Conservation (phyloP, 2,888 invertebrate genomes). For the Drosophila pseudotakahashii region DNA sequence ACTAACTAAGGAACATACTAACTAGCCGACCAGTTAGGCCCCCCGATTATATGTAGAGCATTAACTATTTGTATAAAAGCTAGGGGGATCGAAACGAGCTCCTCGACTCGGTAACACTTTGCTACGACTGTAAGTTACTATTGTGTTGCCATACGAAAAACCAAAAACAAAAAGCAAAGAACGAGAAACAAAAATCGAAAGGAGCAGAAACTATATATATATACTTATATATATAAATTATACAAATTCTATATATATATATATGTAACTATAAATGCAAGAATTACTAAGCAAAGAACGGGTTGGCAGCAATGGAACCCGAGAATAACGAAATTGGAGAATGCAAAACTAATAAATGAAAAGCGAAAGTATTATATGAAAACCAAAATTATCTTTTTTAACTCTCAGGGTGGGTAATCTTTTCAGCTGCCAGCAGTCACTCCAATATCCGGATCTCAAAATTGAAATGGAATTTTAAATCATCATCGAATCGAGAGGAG, state of each 20-base stretch:
- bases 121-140: slow-evolving; percentile 76
- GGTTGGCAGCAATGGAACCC: slow-evolving; percentile 20
- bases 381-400: slow-evolving; percentile 7
- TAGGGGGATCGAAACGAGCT: slow-evolving; percentile 34
- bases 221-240: slow-evolving; percentile 40
- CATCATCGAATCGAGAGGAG: neutral
- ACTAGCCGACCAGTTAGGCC: slow-evolving; percentile 11
- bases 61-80: slow-evolving; percentile 64
- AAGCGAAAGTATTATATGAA: slow-evolving; percentile 43
- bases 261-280: slow-evolving; percentile 29
- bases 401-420: neutral
- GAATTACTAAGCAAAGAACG: slow-evolving; percentile 33
- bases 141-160: slow-evolving; percentile 69
- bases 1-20: slow-evolving; percentile 1
- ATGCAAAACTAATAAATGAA: slow-evolving; percentile 48
- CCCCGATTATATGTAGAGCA: slow-evolving; percentile 55
- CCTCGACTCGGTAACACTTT: slow-evolving; percentile 46
- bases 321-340: slow-evolving; percentile 24
- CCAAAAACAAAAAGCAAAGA: neutral
- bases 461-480: slow-evolving; percentile 28
- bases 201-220: slow-evolving; percentile 37
- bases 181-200: slow-evolving; percentile 2
- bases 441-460: slow-evolving; percentile 27
- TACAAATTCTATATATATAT: slow-evolving; percentile 30
- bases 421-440: neutral